These are phyloP conservation scores for Rhinichthys klamathensis DNA, from an alignment of 2,113 vertebrate genomes.

Conservation along the genomic window DNA sequence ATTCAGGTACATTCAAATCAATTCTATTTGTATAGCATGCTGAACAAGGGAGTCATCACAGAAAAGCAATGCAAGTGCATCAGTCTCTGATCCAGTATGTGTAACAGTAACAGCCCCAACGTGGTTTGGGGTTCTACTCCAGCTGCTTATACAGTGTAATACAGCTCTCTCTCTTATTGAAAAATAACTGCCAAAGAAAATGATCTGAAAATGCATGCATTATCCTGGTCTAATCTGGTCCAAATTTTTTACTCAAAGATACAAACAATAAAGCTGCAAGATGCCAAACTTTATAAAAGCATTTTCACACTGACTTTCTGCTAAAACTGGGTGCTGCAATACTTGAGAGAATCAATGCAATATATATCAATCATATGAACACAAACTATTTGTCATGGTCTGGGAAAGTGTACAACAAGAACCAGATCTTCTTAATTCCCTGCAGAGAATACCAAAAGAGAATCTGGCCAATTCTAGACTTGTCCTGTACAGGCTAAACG, in stretches of 20 bases:
- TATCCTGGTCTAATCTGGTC: background rate
- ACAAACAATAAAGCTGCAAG: background rate
- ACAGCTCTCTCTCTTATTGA: background rate
- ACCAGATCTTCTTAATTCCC: background rate
- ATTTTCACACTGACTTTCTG: background rate
- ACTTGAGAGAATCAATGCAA: background rate
- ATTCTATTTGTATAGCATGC: background rate
- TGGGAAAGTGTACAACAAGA: background rate
- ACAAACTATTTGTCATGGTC: background rate
- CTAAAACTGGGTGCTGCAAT: background rate
- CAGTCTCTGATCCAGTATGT: background rate
- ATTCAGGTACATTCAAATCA: background rate
- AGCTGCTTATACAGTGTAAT: background rate
- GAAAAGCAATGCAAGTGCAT: background rate
- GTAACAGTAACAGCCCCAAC: slow-evolving; percentile 5
- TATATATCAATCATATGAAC: background rate
- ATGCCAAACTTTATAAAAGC: background rate
- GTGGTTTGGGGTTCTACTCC: background rate
- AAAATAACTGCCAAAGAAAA: background rate
- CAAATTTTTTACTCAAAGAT: background rate
- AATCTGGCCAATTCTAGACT: background rate
- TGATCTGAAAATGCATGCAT: background rate
- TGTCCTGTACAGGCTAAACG: background rate
- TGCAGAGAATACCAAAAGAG: background rate
- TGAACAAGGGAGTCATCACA: background rate